phyloP scores from a whole-genome alignment of 2,888 invertebrate genomes.

The Thyatira batis region DNA sequence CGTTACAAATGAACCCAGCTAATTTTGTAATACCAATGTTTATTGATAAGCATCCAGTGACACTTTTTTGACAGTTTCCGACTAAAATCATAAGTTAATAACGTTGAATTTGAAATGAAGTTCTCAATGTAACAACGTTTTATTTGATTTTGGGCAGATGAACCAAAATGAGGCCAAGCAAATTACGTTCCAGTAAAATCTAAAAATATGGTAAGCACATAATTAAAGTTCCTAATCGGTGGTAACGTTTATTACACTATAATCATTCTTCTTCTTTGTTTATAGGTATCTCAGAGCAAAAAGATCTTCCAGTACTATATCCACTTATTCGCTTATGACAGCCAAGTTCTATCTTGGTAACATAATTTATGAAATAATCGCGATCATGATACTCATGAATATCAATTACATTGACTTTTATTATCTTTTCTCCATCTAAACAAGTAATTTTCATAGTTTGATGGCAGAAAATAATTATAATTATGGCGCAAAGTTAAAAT shows the following conservation, averaged over 20 bases:
- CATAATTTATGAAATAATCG: conserved; percentile 39
- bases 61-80: neutral
- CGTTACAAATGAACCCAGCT: conserved; percentile 52
- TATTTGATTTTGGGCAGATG: neutral
- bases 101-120: neutral
- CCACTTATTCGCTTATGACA: conserved; percentile 16
- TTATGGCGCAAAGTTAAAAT: neutral
- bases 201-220: neutral
- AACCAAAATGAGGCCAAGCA: neutral
- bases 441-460: conserved; percentile 27
- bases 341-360: conserved; percentile 27
- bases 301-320: no score
- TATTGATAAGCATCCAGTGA: neutral
- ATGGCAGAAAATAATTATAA: conserved; percentile 4
- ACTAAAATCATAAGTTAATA: neutral
- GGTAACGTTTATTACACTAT: no score
- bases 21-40: conserved; percentile 1
- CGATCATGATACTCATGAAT: conserved; percentile 25
- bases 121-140: neutral
- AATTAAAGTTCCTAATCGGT: no score
- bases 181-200: neutral
- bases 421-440: conserved; percentile 24
- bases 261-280: no score
- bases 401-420: conserved; percentile 36
- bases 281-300: no score